Evolutionary conservation across 2,797 vertebrate genomes (phyloP), one percentile per base, ranked within the genome.

Genomic region (Acestrorhynchus altus): DNA sequence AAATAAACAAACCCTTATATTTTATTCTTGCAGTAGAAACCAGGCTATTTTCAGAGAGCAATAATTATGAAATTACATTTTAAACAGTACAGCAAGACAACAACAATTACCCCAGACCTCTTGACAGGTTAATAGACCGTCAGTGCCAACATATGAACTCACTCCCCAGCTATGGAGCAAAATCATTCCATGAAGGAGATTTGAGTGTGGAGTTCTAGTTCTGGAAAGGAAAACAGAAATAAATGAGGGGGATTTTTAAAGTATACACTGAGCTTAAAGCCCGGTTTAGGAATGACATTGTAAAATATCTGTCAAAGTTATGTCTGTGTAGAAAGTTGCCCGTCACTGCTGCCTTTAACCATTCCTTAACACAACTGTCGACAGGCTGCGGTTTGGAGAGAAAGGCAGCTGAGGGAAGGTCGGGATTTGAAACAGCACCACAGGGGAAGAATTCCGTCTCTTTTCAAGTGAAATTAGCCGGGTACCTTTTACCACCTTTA

Each of bases 231-330:
- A 20, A 40, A 9, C 1, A 42, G 18, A 22, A 7, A 22, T 15
- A 65, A 65, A 22, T 8, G 11, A 8, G 40, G 15, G 40, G 20
- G 42, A 42, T n/a, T 18, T 65, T 24, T 16, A 28, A 49, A 12
- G 44, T 67, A 4, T 28, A 22, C 18, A 15, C 24, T 10, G 57
- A 8, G 16, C 42, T 28, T 16, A 11, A 49, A 54, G 20, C 24
- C 40, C 9, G 22, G 11, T 65, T 65, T 57, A 46, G 56, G 64
- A 40, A 35, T 51, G 20, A 67, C 70, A 79, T 40, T 60, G 28
- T 60, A 31, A 78, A 78, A 72, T 59, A 67, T 78, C 46, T 60
- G 44, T 44, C 61, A 73, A 73, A 46, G 61, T 35, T 47, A 16
- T 35, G 47, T 22, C 59, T 64, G 46, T n/a, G n/a, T 28, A 20